These are phyloP conservation scores for Paramormyrops hopkinsi DNA, from an alignment of 2,797 vertebrate species.

Conservation along the genomic window DNA sequence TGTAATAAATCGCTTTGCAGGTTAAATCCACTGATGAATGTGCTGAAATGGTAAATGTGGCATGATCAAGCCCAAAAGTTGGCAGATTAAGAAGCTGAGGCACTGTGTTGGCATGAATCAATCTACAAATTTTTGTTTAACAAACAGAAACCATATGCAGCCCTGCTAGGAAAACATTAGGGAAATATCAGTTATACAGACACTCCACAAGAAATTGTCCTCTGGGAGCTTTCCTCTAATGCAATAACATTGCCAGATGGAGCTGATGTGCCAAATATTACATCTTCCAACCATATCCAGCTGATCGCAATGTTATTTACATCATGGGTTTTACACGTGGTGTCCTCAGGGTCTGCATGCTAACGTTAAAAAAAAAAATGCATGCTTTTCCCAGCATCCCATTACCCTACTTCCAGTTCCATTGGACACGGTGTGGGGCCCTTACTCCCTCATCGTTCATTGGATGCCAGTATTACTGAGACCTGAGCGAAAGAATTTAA, in stretches of 20 bases:
- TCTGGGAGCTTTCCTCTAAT: neutral
- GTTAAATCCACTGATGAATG: neutral
- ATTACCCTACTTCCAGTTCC: neutral
- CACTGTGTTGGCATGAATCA: neutral
- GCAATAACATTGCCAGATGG: constrained; percentile 12
- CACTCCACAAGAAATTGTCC: neutral
- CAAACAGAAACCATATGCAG: neutral
- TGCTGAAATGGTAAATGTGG: neutral
- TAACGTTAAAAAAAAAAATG: neutral
- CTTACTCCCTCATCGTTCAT: neutral
- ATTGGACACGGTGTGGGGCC: neutral
- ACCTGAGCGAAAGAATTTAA: neutral
- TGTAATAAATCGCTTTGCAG: constrained; percentile 7
- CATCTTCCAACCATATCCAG: neutral
- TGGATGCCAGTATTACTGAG: neutral
- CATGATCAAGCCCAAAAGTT: neutral
- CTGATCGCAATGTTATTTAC: neutral
- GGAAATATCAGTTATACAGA: constrained; percentile 5
- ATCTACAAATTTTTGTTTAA: neutral
- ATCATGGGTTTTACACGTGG: neutral
- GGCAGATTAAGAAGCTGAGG: neutral
- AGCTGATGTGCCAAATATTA: neutral
- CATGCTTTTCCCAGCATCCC: neutral
- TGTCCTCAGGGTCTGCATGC: neutral
- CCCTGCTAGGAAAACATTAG: neutral